Evolutionary conservation across 1,140 invertebrate species (phyloP).

Genomic region (Sesamia nonagrioides): DNA sequence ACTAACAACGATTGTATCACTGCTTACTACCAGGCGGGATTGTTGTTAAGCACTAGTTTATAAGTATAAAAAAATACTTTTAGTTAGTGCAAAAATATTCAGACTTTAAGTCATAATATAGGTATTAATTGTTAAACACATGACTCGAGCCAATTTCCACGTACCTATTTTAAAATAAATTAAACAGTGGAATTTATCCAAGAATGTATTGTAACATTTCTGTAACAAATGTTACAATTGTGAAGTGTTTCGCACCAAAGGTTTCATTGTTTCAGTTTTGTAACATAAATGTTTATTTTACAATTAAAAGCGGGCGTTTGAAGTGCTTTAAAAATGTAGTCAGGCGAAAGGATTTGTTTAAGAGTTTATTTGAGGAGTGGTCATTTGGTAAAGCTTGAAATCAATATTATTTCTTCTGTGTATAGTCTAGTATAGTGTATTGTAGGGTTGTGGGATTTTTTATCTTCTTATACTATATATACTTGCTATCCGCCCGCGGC

Average conservation of each 20-base stretch:
- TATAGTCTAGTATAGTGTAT: background rate
- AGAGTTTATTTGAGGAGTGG: background rate
- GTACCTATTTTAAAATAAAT: constrained; percentile 23
- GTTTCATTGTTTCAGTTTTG: constrained; percentile 2
- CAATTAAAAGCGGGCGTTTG: background rate
- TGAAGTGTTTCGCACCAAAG: constrained; percentile 12
- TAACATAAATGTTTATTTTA: constrained; percentile 23
- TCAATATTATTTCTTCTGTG: background rate
- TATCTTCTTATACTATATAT: no score
- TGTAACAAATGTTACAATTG: constrained; percentile 19
- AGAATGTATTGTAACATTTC: constrained; percentile 29
- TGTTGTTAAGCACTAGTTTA: no score
- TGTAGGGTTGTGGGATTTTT: no score
- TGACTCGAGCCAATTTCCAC: constrained; percentile 13
- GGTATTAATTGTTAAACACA: constrained; percentile 2
- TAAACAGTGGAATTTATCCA: background rate
- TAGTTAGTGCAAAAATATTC: background rate
- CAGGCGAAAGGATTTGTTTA: background rate
- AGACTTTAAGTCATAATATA: background rate
- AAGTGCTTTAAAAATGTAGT: constrained; percentile 15
- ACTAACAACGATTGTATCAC: no score
- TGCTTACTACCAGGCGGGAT: no score
- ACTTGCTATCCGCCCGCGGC: no score
- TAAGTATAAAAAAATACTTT: no score
- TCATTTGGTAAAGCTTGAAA: background rate